A percentile compares a stretch with the other conserved stretches of the same genome.
Conservation (phyloP, 2,113 vertebrate species). For the Tautogolabrus adspersus region DNA sequence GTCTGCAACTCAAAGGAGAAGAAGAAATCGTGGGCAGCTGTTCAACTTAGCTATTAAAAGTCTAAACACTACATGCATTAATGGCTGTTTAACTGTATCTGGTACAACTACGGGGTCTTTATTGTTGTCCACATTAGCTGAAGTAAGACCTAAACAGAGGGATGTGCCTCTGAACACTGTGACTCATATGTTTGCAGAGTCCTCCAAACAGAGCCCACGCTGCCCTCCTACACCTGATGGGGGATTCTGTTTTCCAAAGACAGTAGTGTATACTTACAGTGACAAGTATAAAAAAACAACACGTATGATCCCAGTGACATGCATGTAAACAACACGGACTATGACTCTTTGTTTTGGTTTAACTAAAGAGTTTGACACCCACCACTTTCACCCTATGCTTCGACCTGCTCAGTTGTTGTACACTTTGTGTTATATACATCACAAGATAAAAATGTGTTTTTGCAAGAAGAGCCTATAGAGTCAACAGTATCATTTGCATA, state of each 20-base stretch:
- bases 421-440: not conserved
- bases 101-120: not conserved
- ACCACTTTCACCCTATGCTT: conserved; percentile 11
- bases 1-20: not conserved
- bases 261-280: conserved; percentile 36
- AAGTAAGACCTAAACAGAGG: conserved; percentile 28
- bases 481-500: not conserved
- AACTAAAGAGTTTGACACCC: conserved; percentile 9
- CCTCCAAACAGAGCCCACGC: conserved; percentile 46
- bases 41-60: not conserved
- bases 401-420: not conserved
- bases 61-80: not conserved
- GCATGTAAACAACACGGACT: conserved; percentile 29
- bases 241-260: conserved; percentile 45
- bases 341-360: not conserved
- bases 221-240: conserved; percentile 36
- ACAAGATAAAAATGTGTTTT: conserved; percentile 24
- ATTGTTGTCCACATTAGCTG: not conserved
- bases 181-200: conserved; percentile 64
- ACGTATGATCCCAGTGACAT: not conserved
- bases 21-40: not conserved
- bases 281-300: conserved; percentile 21
- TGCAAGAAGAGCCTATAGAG: not conserved
- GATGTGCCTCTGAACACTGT: conserved; percentile 39
- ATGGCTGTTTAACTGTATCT: not conserved